A percentile compares a stretch with the other conserved stretches of the same genome.
Evolutionary conservation across 2,113 vertebrate species (phyloP).

Genomic region (Oreocharis arfaki): DNA sequence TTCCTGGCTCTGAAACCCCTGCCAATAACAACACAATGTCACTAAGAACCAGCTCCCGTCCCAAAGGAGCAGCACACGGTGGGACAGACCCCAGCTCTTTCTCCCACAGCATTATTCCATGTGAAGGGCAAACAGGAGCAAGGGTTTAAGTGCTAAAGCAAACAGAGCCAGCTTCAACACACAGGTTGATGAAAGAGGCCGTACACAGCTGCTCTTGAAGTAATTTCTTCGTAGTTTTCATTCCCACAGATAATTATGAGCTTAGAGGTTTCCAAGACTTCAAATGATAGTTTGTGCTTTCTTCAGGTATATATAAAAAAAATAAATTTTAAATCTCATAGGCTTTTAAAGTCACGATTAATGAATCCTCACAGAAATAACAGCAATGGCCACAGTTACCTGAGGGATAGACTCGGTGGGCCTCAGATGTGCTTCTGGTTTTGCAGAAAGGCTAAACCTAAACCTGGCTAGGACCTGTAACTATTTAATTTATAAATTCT

Average conservation of each 20-base stretch:
- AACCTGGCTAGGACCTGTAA: background rate
- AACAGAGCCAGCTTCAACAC: background rate
- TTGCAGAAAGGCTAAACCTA: background rate
- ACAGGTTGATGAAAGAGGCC: background rate
- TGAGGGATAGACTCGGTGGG: accelerated
- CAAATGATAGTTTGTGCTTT: background rate
- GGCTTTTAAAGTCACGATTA: background rate
- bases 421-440: background rate
- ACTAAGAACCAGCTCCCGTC: background rate
- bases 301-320: background rate
- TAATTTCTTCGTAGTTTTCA: background rate
- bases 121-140: constrained; percentile 18
- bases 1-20: background rate
- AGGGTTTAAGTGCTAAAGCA: background rate
- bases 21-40: background rate
- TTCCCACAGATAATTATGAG: background rate
- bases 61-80: accelerated
- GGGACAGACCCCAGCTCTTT: background rate
- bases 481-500: background rate
- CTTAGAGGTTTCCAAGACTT: background rate
- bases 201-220: background rate
- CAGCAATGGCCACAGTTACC: background rate
- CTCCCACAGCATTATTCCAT: background rate
- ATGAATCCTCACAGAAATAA: background rate
- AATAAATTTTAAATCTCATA: background rate